Evolutionary conservation across 1,140 invertebrate species (phyloP).

Genomic region (Penaeus vannamei): DNA sequence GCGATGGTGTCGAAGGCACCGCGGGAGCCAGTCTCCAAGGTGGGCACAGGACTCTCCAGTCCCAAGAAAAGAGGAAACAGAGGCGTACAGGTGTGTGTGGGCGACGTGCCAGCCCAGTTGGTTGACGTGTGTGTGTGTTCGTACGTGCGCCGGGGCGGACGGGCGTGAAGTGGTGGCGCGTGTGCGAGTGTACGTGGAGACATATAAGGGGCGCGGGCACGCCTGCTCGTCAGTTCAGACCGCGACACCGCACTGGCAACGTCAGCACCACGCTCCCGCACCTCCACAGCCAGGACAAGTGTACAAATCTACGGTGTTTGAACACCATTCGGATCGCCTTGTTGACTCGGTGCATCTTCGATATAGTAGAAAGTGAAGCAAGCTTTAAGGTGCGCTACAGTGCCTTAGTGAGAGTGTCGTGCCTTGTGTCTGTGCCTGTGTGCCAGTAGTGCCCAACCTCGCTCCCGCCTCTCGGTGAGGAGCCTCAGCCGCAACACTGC

Average conservation of each 20-base stretch:
- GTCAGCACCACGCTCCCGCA: background rate
- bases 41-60: too few relatives aligned
- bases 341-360: background rate
- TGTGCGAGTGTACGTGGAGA: slow-evolving; percentile 30
- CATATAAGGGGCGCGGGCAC: slow-evolving; percentile 40
- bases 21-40: too few relatives aligned
- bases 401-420: slow-evolving; percentile 17
- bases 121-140: slow-evolving; percentile 42
- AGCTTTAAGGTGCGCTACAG: background rate
- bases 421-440: background rate
- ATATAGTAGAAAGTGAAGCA: background rate
- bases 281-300: background rate
- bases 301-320: slow-evolving; percentile 42
- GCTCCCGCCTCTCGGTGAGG: slow-evolving; percentile 11
- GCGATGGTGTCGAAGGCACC: too few relatives aligned
- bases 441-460: background rate
- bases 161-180: slow-evolving; percentile 38
- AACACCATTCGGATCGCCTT: slow-evolving; percentile 14
- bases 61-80: too few relatives aligned
- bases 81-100: slow-evolving; percentile 17
- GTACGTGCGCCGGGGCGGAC: slow-evolving; percentile 23
- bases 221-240: slow-evolving; percentile 31
- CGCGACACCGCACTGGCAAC: slow-evolving; percentile 9
- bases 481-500: slow-evolving; percentile 24
- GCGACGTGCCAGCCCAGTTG: background rate